phyloP scores from a whole-genome alignment of 1,140 invertebrate species.

The Acyrthosiphon pisum region DNA sequence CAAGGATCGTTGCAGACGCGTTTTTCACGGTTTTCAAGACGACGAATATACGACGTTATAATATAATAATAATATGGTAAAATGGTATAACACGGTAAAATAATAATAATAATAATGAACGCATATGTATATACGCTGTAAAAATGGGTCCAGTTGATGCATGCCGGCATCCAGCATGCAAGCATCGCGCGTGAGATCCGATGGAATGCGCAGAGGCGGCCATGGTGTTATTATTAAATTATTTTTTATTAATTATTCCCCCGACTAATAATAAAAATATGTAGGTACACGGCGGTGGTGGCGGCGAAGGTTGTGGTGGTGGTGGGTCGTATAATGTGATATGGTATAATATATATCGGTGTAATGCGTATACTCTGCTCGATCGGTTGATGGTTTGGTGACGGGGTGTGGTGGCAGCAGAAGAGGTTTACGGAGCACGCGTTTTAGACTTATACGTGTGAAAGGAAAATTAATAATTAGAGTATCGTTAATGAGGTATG shows the following conservation, averaged over 20 bases:
- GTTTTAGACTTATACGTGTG: conserved; percentile 22
- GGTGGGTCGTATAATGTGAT: background rate
- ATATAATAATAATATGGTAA: background rate
- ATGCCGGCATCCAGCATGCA: background rate
- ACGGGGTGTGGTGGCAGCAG: background rate
- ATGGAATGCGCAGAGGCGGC: background rate
- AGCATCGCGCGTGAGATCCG: conserved; percentile 12
- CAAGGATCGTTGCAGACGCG: background rate
- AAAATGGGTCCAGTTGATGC: background rate
- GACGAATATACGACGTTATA: background rate
- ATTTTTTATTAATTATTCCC: conserved; percentile 45
- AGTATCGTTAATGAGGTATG: conserved; percentile 55
- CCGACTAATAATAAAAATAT: background rate
- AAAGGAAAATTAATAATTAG: conserved; percentile 57
- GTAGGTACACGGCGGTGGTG: background rate
- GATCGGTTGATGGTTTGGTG: background rate
- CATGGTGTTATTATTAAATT: background rate
- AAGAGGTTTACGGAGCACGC: background rate
- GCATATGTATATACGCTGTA: background rate
- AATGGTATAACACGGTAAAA: background rate
- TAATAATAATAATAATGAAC: background rate
- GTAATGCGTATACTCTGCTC: background rate
- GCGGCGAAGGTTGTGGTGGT: too few relatives aligned
- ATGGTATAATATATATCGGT: background rate
- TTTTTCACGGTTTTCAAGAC: conserved; percentile 46